A percentile compares a stretch with the other conserved stretches of the same genome.
phyloP scores from a whole-genome alignment of 2,113 vertebrate species.

The Aythya baeri region DNA sequence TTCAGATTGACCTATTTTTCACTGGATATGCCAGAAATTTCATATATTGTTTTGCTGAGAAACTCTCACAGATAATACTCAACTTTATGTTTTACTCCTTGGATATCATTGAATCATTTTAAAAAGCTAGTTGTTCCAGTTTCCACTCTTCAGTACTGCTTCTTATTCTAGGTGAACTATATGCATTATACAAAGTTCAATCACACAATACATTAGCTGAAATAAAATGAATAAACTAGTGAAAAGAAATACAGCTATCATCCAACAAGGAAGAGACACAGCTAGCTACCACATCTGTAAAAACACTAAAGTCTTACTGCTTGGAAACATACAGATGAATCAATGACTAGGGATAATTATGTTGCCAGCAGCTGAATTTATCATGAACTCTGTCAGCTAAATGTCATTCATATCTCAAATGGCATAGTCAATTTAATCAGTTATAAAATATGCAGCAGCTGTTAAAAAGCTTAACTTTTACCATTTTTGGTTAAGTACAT shows the following conservation, averaged over 20 bases:
- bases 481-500: background rate
- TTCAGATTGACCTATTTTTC: background rate
- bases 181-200: background rate
- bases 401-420: slow-evolving; percentile 11
- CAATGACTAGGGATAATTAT: background rate
- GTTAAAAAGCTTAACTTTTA: background rate
- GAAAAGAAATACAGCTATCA: background rate
- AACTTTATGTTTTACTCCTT: background rate
- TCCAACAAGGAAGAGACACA: background rate
- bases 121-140: background rate
- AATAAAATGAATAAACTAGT: background rate
- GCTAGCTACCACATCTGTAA: background rate
- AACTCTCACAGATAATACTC: background rate
- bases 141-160: background rate
- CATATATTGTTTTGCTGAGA: background rate
- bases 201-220: background rate
- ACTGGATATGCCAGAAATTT: background rate
- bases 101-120: background rate
- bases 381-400: background rate
- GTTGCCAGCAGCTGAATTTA: background rate
- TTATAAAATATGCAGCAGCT: background rate
- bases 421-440: background rate
- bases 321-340: background rate
- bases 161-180: background rate
- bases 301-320: background rate